phyloP scores from a whole-genome alignment of 1,140 invertebrate genomes.

The Nasonia longicornis region DNA sequence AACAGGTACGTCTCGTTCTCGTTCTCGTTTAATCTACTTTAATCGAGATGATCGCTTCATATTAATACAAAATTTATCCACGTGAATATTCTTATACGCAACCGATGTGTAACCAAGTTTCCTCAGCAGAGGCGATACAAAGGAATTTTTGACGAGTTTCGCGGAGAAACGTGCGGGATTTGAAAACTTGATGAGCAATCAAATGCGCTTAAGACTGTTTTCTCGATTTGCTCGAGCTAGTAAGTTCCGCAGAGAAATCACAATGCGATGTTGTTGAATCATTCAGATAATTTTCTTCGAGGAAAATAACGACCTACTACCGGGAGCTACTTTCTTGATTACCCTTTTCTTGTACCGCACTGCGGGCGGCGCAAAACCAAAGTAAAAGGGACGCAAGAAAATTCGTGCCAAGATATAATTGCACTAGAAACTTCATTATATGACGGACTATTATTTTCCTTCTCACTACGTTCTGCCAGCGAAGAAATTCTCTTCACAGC shows the following conservation, averaged over 20 bases:
- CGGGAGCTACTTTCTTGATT: constrained; percentile 19
- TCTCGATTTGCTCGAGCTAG: not conserved
- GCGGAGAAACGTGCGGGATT: too few relatives aligned
- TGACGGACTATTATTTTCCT: not conserved
- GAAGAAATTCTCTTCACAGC: too few relatives aligned
- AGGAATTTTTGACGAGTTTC: too few relatives aligned
- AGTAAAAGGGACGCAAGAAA: constrained; percentile 5
- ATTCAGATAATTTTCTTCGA: constrained; percentile 7
- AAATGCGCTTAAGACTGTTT: not conserved
- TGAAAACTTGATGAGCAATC: constrained; percentile 5
- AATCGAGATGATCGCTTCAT: too few relatives aligned
- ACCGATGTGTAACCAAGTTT: too few relatives aligned
- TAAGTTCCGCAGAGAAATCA: constrained; percentile 7
- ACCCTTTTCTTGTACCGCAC: constrained; percentile 22
- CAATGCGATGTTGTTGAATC: constrained; percentile 3
- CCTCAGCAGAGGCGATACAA: too few relatives aligned
- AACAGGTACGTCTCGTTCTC: too few relatives aligned
- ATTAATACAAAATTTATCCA: too few relatives aligned
- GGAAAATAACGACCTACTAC: constrained; percentile 3
- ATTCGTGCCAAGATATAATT: not conserved
- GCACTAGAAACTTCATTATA: not conserved
- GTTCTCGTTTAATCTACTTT: too few relatives aligned
- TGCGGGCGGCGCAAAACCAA: not conserved
- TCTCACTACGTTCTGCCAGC: not conserved
- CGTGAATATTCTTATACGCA: too few relatives aligned